phyloP scores from a whole-genome alignment of 2,797 vertebrate species.

The Gallinago nigripennis region DNA sequence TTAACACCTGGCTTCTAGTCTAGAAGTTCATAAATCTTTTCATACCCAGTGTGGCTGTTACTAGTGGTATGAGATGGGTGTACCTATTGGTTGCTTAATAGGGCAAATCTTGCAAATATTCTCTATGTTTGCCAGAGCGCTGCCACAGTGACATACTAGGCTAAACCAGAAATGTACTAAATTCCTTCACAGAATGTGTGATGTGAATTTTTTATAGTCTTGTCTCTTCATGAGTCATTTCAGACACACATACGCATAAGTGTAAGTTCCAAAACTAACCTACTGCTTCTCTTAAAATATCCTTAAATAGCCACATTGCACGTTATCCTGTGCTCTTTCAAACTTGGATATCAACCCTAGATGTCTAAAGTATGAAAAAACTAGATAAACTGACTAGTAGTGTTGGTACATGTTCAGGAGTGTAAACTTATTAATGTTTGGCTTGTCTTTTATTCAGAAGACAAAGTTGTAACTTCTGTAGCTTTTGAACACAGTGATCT shows the following conservation, averaged over 20 bases:
- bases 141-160: not conserved
- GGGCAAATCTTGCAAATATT: not conserved
- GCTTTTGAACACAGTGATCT: not conserved
- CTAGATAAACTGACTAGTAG: not conserved
- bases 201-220: not conserved
- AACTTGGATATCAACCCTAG: not conserved
- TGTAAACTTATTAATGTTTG: not conserved
- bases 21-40: not conserved
- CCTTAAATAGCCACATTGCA: constrained; percentile 50
- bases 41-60: not conserved
- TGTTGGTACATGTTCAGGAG: not conserved
- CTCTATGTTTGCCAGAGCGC: not conserved
- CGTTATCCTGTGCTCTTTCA: not conserved
- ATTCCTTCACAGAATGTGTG: not conserved
- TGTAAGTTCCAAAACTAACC: constrained; percentile 31
- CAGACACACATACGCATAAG: not conserved
- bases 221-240: constrained; percentile 17
- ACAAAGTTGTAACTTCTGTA: not conserved
- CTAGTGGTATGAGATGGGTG: not conserved
- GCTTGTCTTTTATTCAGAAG: not conserved
- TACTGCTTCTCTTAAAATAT: constrained; percentile 25
- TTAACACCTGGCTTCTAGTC: not conserved
- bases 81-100: not conserved
- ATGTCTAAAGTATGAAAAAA: constrained; percentile 22
- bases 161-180: not conserved